phyloP scores from a whole-genome alignment of 2,797 vertebrate genomes.

The Chelidonichthys spinosus region DNA sequence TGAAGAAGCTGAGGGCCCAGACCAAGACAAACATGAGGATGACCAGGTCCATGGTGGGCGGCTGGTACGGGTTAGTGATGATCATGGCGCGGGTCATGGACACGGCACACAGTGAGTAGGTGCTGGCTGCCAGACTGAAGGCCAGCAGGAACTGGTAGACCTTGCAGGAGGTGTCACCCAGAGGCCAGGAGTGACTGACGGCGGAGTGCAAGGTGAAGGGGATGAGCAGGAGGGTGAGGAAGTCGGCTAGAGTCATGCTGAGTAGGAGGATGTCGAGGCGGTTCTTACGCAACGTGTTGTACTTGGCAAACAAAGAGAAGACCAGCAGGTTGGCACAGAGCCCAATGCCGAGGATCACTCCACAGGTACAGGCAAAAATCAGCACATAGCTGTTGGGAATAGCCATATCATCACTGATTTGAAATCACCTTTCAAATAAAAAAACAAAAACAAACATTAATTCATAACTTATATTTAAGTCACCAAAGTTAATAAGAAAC shows the following conservation, averaged over 20 bases:
- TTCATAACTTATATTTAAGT: not conserved
- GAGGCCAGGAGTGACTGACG: slow-evolving; percentile 81
- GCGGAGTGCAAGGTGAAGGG: slow-evolving; percentile 83
- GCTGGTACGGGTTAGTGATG: slow-evolving; percentile 82
- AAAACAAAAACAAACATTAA: not conserved
- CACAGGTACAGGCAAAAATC: slow-evolving; percentile 83
- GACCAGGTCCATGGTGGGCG: slow-evolving; percentile 76
- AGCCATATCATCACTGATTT: slow-evolving; percentile 43
- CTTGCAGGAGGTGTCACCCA: slow-evolving; percentile 82
- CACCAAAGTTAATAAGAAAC: not conserved
- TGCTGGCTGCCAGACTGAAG: slow-evolving; percentile 85
- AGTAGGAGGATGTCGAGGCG: slow-evolving; percentile 83
- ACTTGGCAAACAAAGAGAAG: slow-evolving; percentile 83
- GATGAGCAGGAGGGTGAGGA: slow-evolving; percentile 83
- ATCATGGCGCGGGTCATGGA: slow-evolving; percentile 83
- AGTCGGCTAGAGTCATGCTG: slow-evolving; percentile 85
- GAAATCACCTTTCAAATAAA: slow-evolving; percentile 47
- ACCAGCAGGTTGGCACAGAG: slow-evolving; percentile 85
- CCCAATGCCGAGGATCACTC: slow-evolving; percentile 82
- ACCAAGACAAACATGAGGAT: slow-evolving; percentile 79
- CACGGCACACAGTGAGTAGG: slow-evolving; percentile 85
- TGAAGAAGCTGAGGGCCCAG: slow-evolving; percentile 83
- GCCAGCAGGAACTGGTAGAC: slow-evolving; percentile 86
- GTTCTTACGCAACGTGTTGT: slow-evolving; percentile 83
- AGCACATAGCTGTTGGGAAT: slow-evolving; percentile 77